Evolutionary conservation across 2,113 vertebrate genomes (phyloP), one percentile per base, ranked within the genome.

Genomic region (Hippocampus abdominalis): DNA sequence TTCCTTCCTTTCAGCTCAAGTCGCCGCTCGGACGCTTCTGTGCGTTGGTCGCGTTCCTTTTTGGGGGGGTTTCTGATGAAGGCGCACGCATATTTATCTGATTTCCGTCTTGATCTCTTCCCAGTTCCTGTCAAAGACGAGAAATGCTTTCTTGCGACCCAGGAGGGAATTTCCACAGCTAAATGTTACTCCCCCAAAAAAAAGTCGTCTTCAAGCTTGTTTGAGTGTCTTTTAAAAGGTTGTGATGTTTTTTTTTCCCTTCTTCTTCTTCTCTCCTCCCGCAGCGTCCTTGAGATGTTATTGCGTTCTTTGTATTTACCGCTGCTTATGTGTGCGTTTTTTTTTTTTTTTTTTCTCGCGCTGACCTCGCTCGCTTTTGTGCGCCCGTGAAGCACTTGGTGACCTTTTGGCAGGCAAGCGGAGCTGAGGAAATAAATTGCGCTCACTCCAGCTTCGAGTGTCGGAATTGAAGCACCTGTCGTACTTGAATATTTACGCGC

Each of bases 401-500:
- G 57, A 60, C 57, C 57, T 60, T 60, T 60, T 60, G 57, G 57
- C 57, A 60, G 57, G 57, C 57, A 60, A 60, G 57, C 57, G 57
- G 57, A 60, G 57, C 15, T 16, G 7, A 32, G 54, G 23, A 57
- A 57, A 57, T 16, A 57, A 57, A 57, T 57, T 57, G 54, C 15
- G 27, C 27, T 60, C 57, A 32, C 57, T 60, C 57, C 27, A 32
- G 57, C 57, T 15, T 60, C 27, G 57, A 59, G 27, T 59, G 57
- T 32, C 15, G 15, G 27, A 18, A 60, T 60, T 60, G 27, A 60
- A 60, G 57, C 57, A 60, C 57, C 57, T 32, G 57, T 60, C 16
- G 27, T 60, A 60, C 57, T 60, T 60, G 57, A 60, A 60, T 60
- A 9, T 60, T 60, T 32, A 20, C 57, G 9, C 27, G 27, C 15